Base-by-base conservation (phyloP, 2,113 vertebrate species). In the Rostratula benghalensis region DNA sequence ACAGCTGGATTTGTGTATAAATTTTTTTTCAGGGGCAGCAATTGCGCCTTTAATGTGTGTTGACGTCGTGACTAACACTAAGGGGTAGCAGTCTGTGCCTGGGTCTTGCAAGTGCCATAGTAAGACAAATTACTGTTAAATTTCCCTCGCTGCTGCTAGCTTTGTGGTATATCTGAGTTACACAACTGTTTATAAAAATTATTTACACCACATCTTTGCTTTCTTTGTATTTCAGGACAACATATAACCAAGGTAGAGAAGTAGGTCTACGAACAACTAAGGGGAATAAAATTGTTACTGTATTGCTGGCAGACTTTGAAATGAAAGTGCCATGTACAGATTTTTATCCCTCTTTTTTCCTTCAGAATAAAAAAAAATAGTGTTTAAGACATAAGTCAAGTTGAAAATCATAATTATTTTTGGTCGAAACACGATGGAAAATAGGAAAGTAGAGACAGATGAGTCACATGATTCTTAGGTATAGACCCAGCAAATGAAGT, bases 241-340 rank as follows among this genome's bases (percentile, higher is more conserved):
- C 21, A 28, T 68, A 68, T 89, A 81, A 45, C 43, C 11, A 24
- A 90, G 73, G 59, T 28, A 65, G 76, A 64, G 68, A 39, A 75
- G 37, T 3, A 57, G 64, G 64, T 39, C 69, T 64, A 48, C 77
- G 88, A 95, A 76, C 43, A 89, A 25, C 51, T 31, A 33, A 64
- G 41, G 45, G 75, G 56, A 92, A 88, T 89, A 91, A 95, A 96
- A 87, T 84, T 82, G 53, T 93, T 77, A 24, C 64, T 25, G 19
- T 60, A 7, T 30, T 87, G 35, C 83, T 90, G 84, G 73, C 61
- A 96, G 77, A 27, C 61, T 84, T 83, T 23, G 61, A 80, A 92
- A 77, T 33, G 50, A 25, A 93, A 93, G 45, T 45, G 27, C 27
- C 1, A 2, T 48, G 60, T 78, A 65, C 24, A 2, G 17, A 8